Evolutionary conservation across 35 echinoderm and acorn worm genomes (phyloP), one percentile per base, ranked within the genome.

Genomic region (Heliocidaris tuberculata): DNA sequence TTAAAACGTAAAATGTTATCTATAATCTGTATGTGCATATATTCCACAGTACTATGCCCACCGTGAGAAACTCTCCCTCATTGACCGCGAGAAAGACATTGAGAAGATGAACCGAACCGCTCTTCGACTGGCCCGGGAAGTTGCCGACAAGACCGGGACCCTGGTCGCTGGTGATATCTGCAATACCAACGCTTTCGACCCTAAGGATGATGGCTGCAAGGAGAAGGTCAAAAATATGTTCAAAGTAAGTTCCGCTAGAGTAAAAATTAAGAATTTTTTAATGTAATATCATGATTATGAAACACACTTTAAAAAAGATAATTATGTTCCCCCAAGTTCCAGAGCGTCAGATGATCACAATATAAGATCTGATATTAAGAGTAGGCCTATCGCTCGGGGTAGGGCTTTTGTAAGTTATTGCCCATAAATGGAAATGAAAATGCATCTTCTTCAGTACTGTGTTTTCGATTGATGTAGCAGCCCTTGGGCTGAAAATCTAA

Each of bases 21-120:
- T 27, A 9, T 6, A 50, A 50, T 50, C 4, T 50, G 4, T 50
- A 50, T 92, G 21, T 47, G 24, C 24, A 31, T 88, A 54, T 11
- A 30, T 97, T 92, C 31, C 56, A n/a, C n/a, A 99, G 98, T 97
- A 99, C 71, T 99, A 97, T 78, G 96, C 98, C 15, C 96, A 97
- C 60, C 96, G 98, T 10, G 95, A 96, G 48, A 99, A 99, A 86
- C 65, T 99, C 54, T n/a, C 70, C 9, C 48, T 99, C 54, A 94
- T 99, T 50, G 96, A 90, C 31, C 91, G 96, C 4, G 94, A 95
- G 85, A 65, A 93, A n/a, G 98, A 99, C 86, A 50, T 99, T 9
- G 98, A 96, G 87, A 88, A 32, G 86, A 94, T 99, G 87, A 99
- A 99, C 87, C 61, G 94, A 42, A 78, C 49, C 8, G 98, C 98